Percentiles rank a stretch among this genome's conserved stretches.
These are phyloP conservation scores for Botia almorhae DNA, from an alignment of 2,797 vertebrate genomes.

Conservation along the genomic window DNA sequence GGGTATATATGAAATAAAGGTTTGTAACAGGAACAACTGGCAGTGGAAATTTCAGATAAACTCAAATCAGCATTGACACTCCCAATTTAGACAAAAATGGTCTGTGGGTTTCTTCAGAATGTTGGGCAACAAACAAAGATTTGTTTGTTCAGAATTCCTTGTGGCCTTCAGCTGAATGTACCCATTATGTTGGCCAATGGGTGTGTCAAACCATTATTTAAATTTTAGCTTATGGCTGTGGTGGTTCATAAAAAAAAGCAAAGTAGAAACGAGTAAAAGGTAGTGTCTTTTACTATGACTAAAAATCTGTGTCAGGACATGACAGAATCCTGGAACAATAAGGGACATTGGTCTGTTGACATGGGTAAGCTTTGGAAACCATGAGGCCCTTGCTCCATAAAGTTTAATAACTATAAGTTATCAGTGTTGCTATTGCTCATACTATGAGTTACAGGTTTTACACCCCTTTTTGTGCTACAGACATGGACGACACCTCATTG, in stretches of 20 bases:
- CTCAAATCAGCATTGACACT: slow-evolving; percentile 35
- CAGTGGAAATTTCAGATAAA: slow-evolving; percentile 5
- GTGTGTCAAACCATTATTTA: background rate
- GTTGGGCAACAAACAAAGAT: no score
- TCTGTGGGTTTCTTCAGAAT: slow-evolving; percentile 9
- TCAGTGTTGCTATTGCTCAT: no score
- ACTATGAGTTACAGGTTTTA: no score
- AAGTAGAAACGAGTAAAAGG: slow-evolving; percentile 1
- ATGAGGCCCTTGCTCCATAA: background rate
- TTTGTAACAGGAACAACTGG: background rate
- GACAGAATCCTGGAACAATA: slow-evolving; percentile 5
- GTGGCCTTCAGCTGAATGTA: slow-evolving; percentile 17
- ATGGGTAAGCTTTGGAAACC: background rate
- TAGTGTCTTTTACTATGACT: slow-evolving; percentile 23
- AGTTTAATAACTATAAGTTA: background rate
- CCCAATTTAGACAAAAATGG: slow-evolving; percentile 17
- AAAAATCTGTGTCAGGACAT: slow-evolving; percentile 46
- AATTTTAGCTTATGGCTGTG: background rate
- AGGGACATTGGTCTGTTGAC: background rate
- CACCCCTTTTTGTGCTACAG: background rate
- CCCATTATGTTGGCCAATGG: slow-evolving; percentile 8
- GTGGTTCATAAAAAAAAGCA: slow-evolving; percentile 10
- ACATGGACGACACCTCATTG: background rate
- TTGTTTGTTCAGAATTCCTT: background rate
- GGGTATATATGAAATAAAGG: slow-evolving; percentile 19